phyloP scores from a whole-genome alignment of 1,140 invertebrate genomes.

The Drosophila mauritiana region DNA sequence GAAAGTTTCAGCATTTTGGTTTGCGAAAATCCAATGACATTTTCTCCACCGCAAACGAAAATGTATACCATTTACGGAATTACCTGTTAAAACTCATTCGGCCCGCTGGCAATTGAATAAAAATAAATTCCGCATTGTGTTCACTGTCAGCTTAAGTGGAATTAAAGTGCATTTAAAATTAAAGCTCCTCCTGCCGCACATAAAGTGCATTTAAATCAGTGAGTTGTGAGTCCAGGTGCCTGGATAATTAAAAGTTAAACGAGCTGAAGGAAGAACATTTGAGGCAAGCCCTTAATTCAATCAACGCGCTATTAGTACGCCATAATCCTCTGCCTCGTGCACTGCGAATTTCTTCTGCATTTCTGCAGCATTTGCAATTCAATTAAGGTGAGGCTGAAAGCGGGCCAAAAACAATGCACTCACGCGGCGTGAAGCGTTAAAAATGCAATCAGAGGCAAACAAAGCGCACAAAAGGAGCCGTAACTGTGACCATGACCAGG shows the following conservation, averaged over 20 bases:
- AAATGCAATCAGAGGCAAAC: conserved; percentile 76
- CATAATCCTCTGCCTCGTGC: conserved; percentile 19
- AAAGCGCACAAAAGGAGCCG: conserved; percentile 57
- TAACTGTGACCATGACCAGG: conserved; percentile 69
- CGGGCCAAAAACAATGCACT: conserved; percentile 5
- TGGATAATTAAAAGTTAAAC: conserved; percentile 49
- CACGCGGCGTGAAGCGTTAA: conserved; percentile 74
- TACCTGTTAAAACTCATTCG: conserved; percentile 7
- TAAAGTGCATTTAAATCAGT: conserved; percentile 69
- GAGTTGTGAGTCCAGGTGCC: conserved; percentile 4
- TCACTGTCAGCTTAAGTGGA: conserved; percentile 61
- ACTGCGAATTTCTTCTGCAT: conserved; percentile 12
- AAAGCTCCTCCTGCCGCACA: conserved; percentile 27
- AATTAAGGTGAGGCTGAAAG: conserved; percentile 47
- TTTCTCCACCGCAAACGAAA: background rate
- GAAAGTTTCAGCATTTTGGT: conserved; percentile 20
- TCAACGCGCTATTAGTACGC: conserved; percentile 32
- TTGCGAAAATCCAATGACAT: conserved; percentile 19
- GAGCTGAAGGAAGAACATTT: conserved; percentile 16
- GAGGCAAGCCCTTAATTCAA: conserved; percentile 28
- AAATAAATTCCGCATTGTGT: conserved; percentile 53
- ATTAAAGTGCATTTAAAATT: conserved; percentile 71
- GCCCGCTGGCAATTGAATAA: conserved; percentile 39
- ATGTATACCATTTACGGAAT: conserved; percentile 22
- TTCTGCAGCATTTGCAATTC: conserved; percentile 62